Evolutionary conservation across 2,797 vertebrate genomes (phyloP).

Genomic region (Linurgus olivaceus): DNA sequence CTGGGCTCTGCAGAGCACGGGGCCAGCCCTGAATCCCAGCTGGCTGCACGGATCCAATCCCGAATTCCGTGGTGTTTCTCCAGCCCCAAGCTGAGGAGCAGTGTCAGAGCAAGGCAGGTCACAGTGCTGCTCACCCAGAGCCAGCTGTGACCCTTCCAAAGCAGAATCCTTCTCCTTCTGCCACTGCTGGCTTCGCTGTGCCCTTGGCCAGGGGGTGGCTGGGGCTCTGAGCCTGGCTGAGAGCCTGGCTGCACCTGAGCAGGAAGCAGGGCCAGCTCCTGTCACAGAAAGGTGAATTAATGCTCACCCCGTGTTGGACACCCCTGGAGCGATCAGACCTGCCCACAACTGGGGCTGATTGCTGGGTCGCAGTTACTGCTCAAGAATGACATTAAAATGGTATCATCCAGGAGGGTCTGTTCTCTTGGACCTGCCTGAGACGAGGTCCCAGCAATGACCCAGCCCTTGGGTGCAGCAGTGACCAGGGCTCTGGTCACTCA

Average conservation of each 20-base stretch:
- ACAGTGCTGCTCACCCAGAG: neutral
- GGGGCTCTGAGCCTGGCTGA: neutral
- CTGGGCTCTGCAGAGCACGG: neutral
- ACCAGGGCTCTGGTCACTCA: neutral
- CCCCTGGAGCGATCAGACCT: neutral
- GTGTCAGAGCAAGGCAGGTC: neutral
- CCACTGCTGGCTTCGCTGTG: neutral
- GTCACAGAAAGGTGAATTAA: neutral
- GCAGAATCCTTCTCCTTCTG: neutral
- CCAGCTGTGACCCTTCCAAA: neutral
- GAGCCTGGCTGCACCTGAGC: neutral
- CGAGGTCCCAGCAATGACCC: neutral
- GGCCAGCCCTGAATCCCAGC: neutral
- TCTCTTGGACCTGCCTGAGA: neutral
- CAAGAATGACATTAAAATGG: rapidly evolving
- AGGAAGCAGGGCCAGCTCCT: neutral
- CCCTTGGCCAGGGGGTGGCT: neutral
- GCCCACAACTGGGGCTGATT: neutral
- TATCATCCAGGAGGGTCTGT: neutral
- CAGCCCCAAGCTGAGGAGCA: neutral
- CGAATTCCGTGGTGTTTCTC: neutral
- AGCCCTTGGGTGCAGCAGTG: neutral
- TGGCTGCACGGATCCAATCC: neutral
- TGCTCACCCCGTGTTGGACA: neutral
- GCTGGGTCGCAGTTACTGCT: neutral